Evolutionary conservation across 53 echinoderm and acorn worm genomes (phyloP).

Genomic region (Paelopatides confundens): DNA sequence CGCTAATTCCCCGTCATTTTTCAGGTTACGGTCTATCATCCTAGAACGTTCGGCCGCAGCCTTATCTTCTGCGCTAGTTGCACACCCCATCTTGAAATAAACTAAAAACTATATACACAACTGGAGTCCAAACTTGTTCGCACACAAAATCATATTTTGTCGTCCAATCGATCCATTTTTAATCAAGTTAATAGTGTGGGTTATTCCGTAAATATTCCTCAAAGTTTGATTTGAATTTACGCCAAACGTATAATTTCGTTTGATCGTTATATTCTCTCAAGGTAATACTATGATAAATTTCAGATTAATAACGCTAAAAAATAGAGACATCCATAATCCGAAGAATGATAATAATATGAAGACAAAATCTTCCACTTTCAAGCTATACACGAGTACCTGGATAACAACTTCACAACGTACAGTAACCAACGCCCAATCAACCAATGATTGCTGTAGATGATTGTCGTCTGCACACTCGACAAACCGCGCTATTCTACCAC

Average conservation of each 20-base stretch:
- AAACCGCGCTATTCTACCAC: neutral
- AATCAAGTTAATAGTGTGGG: neutral
- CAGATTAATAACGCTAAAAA: neutral
- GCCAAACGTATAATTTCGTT: no score
- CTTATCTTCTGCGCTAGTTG: conserved; percentile 61
- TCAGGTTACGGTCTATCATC: conserved; percentile 56
- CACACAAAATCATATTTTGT: neutral
- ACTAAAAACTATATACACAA: neutral
- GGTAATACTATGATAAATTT: no score
- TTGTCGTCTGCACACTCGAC: neutral
- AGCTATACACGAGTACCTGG: neutral
- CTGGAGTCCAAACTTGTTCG: neutral
- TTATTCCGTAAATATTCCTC: neutral
- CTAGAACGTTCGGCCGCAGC: conserved; percentile 61
- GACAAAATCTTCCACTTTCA: neutral
- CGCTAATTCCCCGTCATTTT: conserved; percentile 61
- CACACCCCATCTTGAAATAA: conserved; percentile 48
- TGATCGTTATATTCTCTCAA: no score
- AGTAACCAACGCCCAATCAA: neutral
- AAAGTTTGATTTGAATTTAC: neutral
- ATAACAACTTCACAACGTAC: neutral
- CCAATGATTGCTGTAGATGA: neutral
- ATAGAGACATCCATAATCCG: neutral
- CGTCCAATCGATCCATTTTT: neutral
- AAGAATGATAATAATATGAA: neutral